phyloP scores from a whole-genome alignment of 1,140 invertebrate genomes.

The Drosophila ficusphila region DNA sequence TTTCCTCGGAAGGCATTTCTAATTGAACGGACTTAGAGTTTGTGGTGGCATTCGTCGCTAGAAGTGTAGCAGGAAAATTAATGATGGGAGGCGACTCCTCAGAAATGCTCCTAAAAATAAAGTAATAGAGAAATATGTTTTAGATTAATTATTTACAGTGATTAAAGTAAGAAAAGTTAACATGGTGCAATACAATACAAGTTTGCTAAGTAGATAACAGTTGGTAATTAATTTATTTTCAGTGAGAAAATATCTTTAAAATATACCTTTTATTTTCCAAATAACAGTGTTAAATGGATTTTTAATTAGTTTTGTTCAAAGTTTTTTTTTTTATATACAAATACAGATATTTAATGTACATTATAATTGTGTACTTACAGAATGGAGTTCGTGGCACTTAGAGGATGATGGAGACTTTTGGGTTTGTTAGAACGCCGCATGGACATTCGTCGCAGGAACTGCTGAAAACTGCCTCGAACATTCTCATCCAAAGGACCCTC shows the following conservation, averaged over 20 bases:
- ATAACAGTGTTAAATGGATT: too few relatives aligned
- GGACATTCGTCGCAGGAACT: constrained; percentile 81
- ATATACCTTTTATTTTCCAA: too few relatives aligned
- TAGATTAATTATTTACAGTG: not conserved
- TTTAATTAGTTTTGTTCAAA: too few relatives aligned
- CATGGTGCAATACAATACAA: too few relatives aligned
- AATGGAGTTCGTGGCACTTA: constrained; percentile 76
- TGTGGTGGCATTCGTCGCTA: constrained; percentile 34
- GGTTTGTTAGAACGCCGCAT: constrained; percentile 76
- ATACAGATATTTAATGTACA: not conserved
- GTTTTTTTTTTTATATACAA: not conserved
- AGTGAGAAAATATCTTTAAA: too few relatives aligned
- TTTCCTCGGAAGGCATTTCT: constrained; percentile 8
- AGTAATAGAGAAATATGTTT: too few relatives aligned
- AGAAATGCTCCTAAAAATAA: constrained; percentile 64
- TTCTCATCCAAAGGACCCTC: constrained; percentile 16
- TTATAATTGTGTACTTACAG: constrained; percentile 47
- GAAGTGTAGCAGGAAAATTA: constrained; percentile 54
- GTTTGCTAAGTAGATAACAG: too few relatives aligned
- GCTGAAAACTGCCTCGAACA: constrained; percentile 71
- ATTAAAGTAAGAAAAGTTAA: too few relatives aligned
- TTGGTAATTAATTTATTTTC: too few relatives aligned
- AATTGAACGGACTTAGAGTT: not conserved
- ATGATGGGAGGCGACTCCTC: constrained; percentile 65
- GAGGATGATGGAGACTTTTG: constrained; percentile 63